Evolutionary conservation across 2,888 invertebrate species (phyloP), one percentile per base, ranked within the genome.

Genomic region (Philereme transversata): DNA sequence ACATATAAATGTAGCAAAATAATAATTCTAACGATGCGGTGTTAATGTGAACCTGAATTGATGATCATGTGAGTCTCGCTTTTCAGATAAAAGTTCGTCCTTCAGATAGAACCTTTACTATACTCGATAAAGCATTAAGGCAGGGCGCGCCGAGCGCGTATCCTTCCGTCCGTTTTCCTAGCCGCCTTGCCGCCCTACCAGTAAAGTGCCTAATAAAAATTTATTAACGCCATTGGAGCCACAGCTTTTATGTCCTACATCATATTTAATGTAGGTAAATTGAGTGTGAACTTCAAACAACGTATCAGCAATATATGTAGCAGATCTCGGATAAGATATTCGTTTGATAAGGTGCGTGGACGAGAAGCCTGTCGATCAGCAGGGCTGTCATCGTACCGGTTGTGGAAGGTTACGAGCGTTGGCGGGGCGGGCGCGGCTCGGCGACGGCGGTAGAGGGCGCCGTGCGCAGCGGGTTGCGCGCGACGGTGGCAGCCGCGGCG

Each of bases 391-490:
- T 78, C 79, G 83, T 81, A 76, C 83, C 83, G 86, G 87, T 86
- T 87, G 86, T 84, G 88, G 82, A 87, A 88, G 88, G 87, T 88
- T 87, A 84, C 84, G 83, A 82, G 75, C 75, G 82, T 78, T 72
- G 78, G 76, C 76, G 78, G 90, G 74, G 77, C 78, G 76, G 76
- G 81, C 76, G 81, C 76, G 82, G 68, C 83, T 92, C 90, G 66
- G 71, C 69, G 44, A 67, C 74, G 78, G 76, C 77, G 76, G 89
- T 71, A 76, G 79, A 72, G 76, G 80, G 77, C 77, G 81, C 70
- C 84, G 73, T 75, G 81, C 69, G 75, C 80, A 76, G 74, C 75
- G 77, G 72, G 81, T 62, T 85, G 86, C 86, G 88, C 84, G 88
- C 85, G 83, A 71, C 82, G 82, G 71, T 76, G 79, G 79, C 78